These are phyloP conservation scores for Actinemys pallida DNA, from an alignment of 2,113 vertebrate species.

Conservation along the genomic window DNA sequence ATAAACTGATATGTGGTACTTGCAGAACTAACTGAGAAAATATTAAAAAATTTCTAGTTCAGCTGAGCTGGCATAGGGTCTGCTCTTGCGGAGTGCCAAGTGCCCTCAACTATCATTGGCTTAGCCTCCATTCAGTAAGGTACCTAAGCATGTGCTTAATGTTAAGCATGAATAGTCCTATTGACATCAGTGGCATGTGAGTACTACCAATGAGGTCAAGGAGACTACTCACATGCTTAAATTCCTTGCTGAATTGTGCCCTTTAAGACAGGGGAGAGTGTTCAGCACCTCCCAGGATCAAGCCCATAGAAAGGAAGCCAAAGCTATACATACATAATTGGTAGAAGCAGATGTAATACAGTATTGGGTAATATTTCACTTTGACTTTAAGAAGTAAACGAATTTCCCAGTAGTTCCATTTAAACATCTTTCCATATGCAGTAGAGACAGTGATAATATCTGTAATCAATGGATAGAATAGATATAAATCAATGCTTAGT, in stretches of 20 bases:
- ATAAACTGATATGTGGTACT: neutral
- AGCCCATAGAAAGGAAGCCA: neutral
- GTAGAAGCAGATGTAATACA: neutral
- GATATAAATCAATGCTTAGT: neutral
- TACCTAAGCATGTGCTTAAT: neutral
- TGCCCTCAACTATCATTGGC: neutral
- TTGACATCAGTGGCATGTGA: neutral
- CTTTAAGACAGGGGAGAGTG: neutral
- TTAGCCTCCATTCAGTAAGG: neutral
- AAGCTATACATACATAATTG: neutral
- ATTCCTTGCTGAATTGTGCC: neutral
- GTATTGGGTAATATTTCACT: neutral
- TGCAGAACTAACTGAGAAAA: constrained; percentile 19
- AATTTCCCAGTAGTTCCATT: neutral
- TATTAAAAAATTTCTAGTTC: constrained; percentile 8
- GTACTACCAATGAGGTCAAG: neutral
- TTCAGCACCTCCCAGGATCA: neutral
- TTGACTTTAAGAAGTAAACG: neutral
- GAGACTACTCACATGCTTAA: neutral
- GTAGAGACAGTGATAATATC: neutral
- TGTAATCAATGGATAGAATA: neutral
- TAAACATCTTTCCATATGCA: neutral
- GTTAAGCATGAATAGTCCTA: neutral
- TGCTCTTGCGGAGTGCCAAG: neutral
- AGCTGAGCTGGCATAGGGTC: neutral